A percentile compares a stretch with the other conserved stretches of the same genome.
Evolutionary conservation across 2,797 vertebrate genomes (phyloP).

Genomic region (Ptychadena robeensis): DNA sequence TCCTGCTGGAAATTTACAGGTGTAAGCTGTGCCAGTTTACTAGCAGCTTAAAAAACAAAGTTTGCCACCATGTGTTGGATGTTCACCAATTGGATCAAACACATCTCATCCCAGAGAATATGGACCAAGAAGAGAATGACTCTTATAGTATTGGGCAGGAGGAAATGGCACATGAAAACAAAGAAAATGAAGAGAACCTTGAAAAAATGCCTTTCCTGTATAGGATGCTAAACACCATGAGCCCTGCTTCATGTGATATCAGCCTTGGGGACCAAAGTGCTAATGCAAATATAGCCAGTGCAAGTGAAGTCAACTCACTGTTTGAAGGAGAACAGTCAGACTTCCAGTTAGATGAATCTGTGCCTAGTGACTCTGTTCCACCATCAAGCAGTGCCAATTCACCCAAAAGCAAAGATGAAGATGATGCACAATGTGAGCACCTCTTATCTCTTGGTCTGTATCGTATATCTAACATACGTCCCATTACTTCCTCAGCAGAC

Average conservation of each 20-base stretch:
- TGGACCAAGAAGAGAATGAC: slow-evolving; percentile 48
- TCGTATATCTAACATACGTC: slow-evolving; percentile 68
- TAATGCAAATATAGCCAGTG: slow-evolving; percentile 67
- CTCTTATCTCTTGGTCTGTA: slow-evolving; percentile 75
- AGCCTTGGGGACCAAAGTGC: slow-evolving; percentile 60
- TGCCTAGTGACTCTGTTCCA: slow-evolving; percentile 52
- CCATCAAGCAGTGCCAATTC: slow-evolving; percentile 63
- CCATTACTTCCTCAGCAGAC: slow-evolving; percentile 10
- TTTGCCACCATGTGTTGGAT: slow-evolving; percentile 68
- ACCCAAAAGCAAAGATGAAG: slow-evolving; percentile 68
- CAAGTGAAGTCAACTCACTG: slow-evolving; percentile 73
- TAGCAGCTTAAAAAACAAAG: slow-evolving; percentile 68
- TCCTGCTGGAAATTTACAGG: slow-evolving; percentile 73
- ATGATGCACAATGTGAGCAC: slow-evolving; percentile 74
- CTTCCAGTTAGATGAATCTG: slow-evolving; percentile 69
- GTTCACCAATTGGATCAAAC: slow-evolving; percentile 51
- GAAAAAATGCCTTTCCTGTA: slow-evolving; percentile 70
- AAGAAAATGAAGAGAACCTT: slow-evolving; percentile 70
- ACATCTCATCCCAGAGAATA: slow-evolving; percentile 42
- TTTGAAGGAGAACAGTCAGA: slow-evolving; percentile 71
- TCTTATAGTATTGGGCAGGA: slow-evolving; percentile 57
- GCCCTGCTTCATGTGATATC: slow-evolving; percentile 69
- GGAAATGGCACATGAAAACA: slow-evolving; percentile 68
- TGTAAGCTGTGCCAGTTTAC: slow-evolving; percentile 75
- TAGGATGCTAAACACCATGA: slow-evolving; percentile 69